Evolutionary conservation across 2,888 invertebrate genomes (phyloP).

Genomic region (Leucoma salicis): DNA sequence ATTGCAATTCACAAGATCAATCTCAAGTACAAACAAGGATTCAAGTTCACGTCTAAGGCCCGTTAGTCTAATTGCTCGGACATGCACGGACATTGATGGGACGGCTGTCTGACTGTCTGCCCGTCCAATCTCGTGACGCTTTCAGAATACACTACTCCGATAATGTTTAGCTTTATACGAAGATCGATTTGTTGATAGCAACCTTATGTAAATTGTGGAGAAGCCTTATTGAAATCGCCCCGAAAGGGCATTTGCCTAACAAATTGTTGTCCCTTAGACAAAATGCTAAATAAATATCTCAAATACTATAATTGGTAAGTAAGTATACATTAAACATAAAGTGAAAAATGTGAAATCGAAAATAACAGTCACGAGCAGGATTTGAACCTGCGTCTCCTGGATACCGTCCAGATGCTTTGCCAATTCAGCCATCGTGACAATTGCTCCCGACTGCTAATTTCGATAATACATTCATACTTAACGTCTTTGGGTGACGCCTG

Average conservation of each 20-base stretch:
- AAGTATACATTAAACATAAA: no score
- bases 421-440: no score
- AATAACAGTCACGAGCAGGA: no score
- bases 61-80: constrained; percentile 68
- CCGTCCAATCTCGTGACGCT: constrained; percentile 45
- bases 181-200: constrained; percentile 51
- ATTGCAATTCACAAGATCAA: constrained; percentile 35
- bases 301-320: neutral
- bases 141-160: constrained; percentile 51
- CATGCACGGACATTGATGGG: constrained; percentile 56
- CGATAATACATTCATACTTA: no score
- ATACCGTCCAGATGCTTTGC: no score
- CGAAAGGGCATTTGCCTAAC: neutral
- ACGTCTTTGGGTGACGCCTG: no score
- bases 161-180: constrained; percentile 46
- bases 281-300: no score
- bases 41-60: constrained; percentile 44
- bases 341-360: no score
- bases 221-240: constrained; percentile 1
- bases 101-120: constrained; percentile 40
- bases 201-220: constrained; percentile 33
- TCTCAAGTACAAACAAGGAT: constrained; percentile 37
- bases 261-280: neutral
- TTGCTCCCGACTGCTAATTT: no score
- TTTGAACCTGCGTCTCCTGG: no score